Base-by-base conservation (phyloP, 2,888 invertebrate species). In the Nephrotoma appendiculata region DNA sequence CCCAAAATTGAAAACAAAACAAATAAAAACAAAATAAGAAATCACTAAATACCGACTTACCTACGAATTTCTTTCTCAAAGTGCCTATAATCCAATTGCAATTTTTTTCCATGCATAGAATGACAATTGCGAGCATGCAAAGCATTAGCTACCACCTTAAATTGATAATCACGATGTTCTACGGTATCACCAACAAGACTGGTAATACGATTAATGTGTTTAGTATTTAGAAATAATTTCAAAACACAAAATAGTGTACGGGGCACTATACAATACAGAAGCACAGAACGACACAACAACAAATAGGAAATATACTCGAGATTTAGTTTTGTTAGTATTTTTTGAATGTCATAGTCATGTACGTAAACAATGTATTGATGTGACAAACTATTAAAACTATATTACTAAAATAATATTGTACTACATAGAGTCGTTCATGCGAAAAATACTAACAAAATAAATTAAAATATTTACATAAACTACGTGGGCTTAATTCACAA, bases 181-280 rank as follows among this genome's bases (percentile, higher is more conserved):
- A 85, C 11, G n/a, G 86, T 83, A 86, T 87, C 87, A 42, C 87
- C 87, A 43, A 87, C 44, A 83, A 86, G 31, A 71, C 87, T 87
- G 87, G 85, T 31, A 86, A 87, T 42, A 84, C 45, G 85, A 85
- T 43, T 85, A 85, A 31, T 71, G 41, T 84, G 84, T 84, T 84
- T 84, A 84, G 84, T 84, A 84, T 84, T 84, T 42, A 84, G 42
- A 52, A 52, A 52, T 4, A 9, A 71, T 71, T 9, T 71, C 3
- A 52, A 15, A 52, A 52, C 15, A 52, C 52, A 52, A 15, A 52
- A 52, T 52, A 71, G 71, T 71, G 71, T 52, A 31, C 71, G 31
- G 31, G 31, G 31, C 31, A 31, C 31, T 31, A 2, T 31, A 31
- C 31, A 31, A 31, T 31, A 31, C 6, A 71, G 1, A 31, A 31